Conservation (phyloP, 2,888 invertebrate species). For the Sarcophaga variegata region DNA sequence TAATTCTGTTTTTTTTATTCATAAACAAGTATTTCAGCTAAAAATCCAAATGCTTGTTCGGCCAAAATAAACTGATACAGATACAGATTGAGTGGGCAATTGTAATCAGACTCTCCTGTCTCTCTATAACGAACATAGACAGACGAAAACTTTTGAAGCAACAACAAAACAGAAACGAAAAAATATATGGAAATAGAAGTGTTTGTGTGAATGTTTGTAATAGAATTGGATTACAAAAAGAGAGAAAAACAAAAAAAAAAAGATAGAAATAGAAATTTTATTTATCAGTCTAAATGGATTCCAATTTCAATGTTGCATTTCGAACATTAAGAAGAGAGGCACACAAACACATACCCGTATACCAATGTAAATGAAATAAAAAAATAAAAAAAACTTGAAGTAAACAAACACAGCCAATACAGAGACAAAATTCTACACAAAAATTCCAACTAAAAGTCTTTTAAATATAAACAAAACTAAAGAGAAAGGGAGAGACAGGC, state of each 20-base stretch:
- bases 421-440: background rate
- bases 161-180: background rate
- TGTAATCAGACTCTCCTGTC: background rate
- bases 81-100: background rate
- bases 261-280: constrained; percentile 22
- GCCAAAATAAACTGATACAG: no score
- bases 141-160: background rate
- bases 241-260: background rate
- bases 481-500: no score
- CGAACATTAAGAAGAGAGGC: background rate
- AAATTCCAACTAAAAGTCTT: background rate
- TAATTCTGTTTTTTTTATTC: no score
- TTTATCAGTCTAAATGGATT: constrained; percentile 34
- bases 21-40: background rate
- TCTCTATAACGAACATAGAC: background rate
- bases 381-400: background rate
- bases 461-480: background rate
- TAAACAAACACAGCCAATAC: background rate
- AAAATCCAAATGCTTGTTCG: background rate
- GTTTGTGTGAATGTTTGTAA: background rate
- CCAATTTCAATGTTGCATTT: constrained; percentile 34
- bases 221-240: background rate
- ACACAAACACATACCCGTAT: background rate
- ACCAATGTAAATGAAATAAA: background rate
- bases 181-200: background rate